Percentiles rank a stretch among this genome's conserved stretches.
phyloP scores from a whole-genome alignment of 2,888 invertebrate species.

The Pocota personata region DNA sequence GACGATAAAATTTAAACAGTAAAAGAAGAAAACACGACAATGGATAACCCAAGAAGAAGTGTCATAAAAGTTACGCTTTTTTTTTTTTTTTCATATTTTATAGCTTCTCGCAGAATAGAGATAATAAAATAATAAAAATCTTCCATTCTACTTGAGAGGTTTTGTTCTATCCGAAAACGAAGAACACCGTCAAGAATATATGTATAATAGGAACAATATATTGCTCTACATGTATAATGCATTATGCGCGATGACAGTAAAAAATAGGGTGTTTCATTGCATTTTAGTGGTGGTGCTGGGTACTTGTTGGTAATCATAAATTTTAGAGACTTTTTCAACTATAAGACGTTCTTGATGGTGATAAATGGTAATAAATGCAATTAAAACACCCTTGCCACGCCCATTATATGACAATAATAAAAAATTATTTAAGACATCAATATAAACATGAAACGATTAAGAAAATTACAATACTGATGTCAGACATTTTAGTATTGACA shows the following conservation, averaged over 20 bases:
- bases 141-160: background rate
- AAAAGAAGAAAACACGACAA: background rate
- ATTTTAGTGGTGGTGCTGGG: background rate
- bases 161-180: background rate
- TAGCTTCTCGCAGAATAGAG: slow-evolving; percentile 52
- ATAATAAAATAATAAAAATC: slow-evolving; percentile 64
- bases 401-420: slow-evolving; percentile 19
- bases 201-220: slow-evolving; percentile 30
- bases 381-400: slow-evolving; percentile 50
- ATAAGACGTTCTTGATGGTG: slow-evolving; percentile 16
- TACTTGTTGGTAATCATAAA: slow-evolving; percentile 7
- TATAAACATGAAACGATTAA: slow-evolving; percentile 37
- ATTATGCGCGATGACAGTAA: slow-evolving; percentile 57
- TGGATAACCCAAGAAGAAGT: slow-evolving; percentile 8
- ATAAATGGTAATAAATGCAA: slow-evolving; percentile 25
- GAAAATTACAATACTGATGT: background rate
- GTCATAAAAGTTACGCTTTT: slow-evolving; percentile 60
- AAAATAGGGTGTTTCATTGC: slow-evolving; percentile 47
- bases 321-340: background rate
- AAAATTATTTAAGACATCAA: background rate
- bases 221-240: slow-evolving; percentile 60
- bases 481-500: slow-evolving; percentile 20
- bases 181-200: slow-evolving; percentile 11
- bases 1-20: slow-evolving; percentile 46
- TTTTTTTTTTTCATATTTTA: slow-evolving; percentile 58